These are phyloP conservation scores for Bubo scandiacus DNA, from an alignment of 2,113 vertebrate genomes.

Conservation along the genomic window DNA sequence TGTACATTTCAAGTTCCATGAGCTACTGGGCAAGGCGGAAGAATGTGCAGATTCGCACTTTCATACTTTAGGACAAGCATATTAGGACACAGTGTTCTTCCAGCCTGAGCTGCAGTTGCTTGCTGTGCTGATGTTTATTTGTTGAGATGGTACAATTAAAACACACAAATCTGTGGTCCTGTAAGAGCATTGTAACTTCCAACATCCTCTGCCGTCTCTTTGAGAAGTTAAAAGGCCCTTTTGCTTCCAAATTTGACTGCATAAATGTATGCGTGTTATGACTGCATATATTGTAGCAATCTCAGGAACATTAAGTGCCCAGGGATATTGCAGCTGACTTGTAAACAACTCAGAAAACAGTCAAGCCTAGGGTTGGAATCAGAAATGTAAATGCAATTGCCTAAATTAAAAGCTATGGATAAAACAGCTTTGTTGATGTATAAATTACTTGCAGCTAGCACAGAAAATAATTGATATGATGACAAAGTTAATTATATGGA, in stretches of 20 bases:
- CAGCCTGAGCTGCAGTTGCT: background rate
- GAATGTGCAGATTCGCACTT: background rate
- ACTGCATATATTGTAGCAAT: background rate
- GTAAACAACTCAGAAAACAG: slow-evolving; percentile 32
- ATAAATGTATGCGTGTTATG: background rate
- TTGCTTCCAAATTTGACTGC: background rate
- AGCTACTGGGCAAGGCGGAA: background rate
- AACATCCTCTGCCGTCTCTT: background rate
- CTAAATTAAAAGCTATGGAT: background rate
- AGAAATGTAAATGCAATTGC: slow-evolving; percentile 26
- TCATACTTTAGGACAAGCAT: background rate
- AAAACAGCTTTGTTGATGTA: background rate
- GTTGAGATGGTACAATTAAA: background rate
- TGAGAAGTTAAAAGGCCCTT: background rate
- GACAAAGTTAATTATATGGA: background rate
- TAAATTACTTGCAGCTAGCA: background rate
- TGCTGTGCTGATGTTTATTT: background rate
- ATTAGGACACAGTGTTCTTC: background rate
- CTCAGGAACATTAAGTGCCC: slow-evolving; percentile 3
- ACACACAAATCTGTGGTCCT: background rate
- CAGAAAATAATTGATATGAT: background rate
- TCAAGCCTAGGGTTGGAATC: background rate
- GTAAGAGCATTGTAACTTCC: background rate
- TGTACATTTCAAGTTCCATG: background rate
- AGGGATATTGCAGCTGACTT: background rate